Conservation (phyloP, 2,113 vertebrate species). For the Saguinus midas region DNA sequence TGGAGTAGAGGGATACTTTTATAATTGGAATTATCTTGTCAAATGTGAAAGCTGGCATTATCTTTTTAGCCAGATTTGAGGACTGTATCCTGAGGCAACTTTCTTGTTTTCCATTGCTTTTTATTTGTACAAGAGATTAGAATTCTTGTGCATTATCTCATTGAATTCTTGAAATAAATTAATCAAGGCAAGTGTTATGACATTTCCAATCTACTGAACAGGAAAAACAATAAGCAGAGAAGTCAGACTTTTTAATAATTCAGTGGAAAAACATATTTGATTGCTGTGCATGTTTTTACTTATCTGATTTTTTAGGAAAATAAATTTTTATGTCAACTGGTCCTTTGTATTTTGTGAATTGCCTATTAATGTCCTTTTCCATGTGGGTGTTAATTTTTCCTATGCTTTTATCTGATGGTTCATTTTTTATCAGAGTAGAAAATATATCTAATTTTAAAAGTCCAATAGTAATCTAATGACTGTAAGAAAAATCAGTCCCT, state of each 20-base stretch:
- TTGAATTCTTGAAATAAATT: background rate
- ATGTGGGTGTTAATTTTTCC: background rate
- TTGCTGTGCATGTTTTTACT: background rate
- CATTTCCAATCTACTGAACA: background rate
- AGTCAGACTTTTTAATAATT: background rate
- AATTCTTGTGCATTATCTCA: background rate
- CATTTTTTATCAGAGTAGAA: background rate
- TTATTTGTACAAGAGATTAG: background rate
- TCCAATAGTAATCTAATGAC: background rate
- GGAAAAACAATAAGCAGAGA: background rate
- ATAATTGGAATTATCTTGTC: background rate
- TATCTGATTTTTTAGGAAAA: background rate
- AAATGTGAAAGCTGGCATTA: background rate
- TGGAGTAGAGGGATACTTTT: background rate
- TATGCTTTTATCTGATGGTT: background rate
- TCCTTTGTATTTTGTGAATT: background rate
- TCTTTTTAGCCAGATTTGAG: background rate
- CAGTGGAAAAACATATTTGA: background rate
- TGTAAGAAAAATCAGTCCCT: background rate
- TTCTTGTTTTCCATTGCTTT: background rate
- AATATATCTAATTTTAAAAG: background rate
- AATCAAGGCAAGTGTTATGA: too few relatives aligned
- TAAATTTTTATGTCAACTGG: background rate
- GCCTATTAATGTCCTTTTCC: background rate
- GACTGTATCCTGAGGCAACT: background rate